A percentile compares a stretch with the other conserved stretches of the same genome.
Evolutionary conservation across 92 coral and sea anemone genomes (phyloP).

Genomic region (Pocillopora meandrina): DNA sequence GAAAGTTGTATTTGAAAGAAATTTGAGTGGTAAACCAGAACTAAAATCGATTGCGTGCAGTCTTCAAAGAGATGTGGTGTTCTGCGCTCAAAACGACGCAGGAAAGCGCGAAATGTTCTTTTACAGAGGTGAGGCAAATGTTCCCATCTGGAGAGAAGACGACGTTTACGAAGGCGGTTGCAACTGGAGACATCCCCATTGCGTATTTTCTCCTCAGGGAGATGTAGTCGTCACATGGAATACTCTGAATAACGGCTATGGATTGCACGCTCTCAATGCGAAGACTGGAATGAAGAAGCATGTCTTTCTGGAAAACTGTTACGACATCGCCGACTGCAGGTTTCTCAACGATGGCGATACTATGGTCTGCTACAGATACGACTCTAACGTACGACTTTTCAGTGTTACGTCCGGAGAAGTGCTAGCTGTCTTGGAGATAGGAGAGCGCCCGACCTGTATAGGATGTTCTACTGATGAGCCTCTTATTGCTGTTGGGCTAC

Average conservation of each 20-base stretch:
- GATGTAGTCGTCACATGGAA: not conserved
- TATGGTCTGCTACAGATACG: not conserved
- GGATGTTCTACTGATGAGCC: not conserved
- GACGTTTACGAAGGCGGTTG: no score
- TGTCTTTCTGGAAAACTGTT: not conserved
- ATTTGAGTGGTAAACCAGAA: not conserved
- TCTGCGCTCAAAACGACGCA: not conserved
- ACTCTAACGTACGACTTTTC: not conserved
- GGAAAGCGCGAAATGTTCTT: not conserved
- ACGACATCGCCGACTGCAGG: conserved; percentile 19
- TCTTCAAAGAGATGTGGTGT: not conserved
- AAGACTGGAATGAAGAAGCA: not conserved
- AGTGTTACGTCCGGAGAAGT: not conserved
- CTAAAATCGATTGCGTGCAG: conserved; percentile 3
- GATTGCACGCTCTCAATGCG: not conserved
- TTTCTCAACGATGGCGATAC: conserved; percentile 14
- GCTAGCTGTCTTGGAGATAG: conserved; percentile 4
- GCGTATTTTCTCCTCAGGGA: no score
- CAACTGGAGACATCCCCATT: no score
- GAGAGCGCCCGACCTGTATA: conserved; percentile 10
- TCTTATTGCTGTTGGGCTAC: not conserved
- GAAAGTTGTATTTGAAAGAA: not conserved
- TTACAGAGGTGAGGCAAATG: no score
- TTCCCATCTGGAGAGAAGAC: no score
- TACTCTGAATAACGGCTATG: not conserved